Evolutionary conservation across 2,797 vertebrate genomes (phyloP), one percentile per base, ranked within the genome.

Genomic region (Knipowitschia caucasica): DNA sequence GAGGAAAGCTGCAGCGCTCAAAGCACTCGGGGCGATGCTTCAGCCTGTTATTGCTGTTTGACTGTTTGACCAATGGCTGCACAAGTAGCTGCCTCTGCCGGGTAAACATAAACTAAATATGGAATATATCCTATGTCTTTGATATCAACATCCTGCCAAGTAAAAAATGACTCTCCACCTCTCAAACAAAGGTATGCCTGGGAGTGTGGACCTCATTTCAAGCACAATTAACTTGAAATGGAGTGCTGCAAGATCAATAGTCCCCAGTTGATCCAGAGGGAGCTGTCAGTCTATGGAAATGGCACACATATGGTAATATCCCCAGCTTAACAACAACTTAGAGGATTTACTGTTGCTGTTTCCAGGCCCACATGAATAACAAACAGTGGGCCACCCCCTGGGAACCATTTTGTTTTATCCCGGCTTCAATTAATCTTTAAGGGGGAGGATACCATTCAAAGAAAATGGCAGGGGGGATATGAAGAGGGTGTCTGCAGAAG

Each of bases 141-240:
- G 86, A 90, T 89, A 91, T 90, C 85, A 88, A 88, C 86, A 89
- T 90, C 85, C 88, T 88, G 88, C 87, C 84, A 87, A 90, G 91
- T 90, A 90, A 89, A 92, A 47, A 91, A 91, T 89, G 86, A 91
- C 91, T 91, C 90, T 89, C 88, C 88, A 89, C 88, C 87, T 90
- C 90, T 89, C 81, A 86, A 86, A 91, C 85, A 87, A 91, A 90
- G 88, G 89, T 91, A 91, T 85, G 89, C 85, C 82, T 84, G 83
- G 81, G 85, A 86, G 89, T 91, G 86, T 89, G 89, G 83, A 88
- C 91, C 91, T 92, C 91, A 92, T 92, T 92, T 92, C 91, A 92
- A 92, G 91, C 91, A 91, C 91, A 92, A 92, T 92, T 92, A 92
- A 92, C 90, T 91, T 92, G 91, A 92, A 92, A 92, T 92, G 90